Evolutionary conservation across 1,140 invertebrate genomes (phyloP).

Genomic region (Calliopsis andreniformis): DNA sequence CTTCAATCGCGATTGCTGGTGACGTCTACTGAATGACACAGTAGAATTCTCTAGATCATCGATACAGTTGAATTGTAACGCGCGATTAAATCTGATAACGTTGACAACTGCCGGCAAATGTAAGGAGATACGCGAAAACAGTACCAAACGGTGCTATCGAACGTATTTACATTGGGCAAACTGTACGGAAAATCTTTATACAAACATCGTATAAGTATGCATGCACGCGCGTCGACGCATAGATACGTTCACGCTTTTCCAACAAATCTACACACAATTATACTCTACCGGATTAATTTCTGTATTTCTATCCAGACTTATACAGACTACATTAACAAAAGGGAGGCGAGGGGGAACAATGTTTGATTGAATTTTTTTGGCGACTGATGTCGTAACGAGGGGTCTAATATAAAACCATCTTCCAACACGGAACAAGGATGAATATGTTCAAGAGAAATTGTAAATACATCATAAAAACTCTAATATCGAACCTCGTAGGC

Average conservation of each 20-base stretch:
- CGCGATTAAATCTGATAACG: background rate
- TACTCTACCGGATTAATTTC: background rate
- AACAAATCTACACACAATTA: background rate
- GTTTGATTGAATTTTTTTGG: background rate
- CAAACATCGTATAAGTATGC: slow-evolving; percentile 12
- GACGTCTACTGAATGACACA: background rate
- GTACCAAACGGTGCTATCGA: background rate
- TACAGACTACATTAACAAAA: background rate
- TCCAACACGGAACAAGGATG: slow-evolving; percentile 34
- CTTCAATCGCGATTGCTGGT: background rate
- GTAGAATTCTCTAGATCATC: background rate
- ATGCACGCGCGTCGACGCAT: background rate
- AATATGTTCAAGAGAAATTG: slow-evolving; percentile 9
- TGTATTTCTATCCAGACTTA: background rate
- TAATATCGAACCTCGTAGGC: slow-evolving; percentile 58
- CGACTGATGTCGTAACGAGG: background rate
- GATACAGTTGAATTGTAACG: background rate
- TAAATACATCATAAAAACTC: slow-evolving; percentile 49
- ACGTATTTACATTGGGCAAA: background rate
- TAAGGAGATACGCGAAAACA: background rate
- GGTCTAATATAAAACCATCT: background rate
- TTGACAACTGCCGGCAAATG: background rate
- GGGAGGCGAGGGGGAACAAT: background rate
- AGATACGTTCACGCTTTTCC: background rate
- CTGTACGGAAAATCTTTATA: background rate